Evolutionary conservation across 2,113 vertebrate species (phyloP), one percentile per base, ranked within the genome.

Genomic region (Gasterosteus aculeatus): DNA sequence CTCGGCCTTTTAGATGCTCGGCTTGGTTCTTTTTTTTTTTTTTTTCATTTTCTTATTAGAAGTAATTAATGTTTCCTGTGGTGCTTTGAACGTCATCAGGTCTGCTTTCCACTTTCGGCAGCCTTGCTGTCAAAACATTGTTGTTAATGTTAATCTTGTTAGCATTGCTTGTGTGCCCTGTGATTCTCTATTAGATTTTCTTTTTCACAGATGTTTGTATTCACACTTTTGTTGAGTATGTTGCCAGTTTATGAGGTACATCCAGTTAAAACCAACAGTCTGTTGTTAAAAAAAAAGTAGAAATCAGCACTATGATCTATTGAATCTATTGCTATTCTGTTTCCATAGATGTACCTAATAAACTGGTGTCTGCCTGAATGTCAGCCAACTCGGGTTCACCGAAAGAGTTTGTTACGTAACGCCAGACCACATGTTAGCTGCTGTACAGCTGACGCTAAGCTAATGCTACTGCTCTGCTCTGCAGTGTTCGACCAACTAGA

Each of bases 401-500:
- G 18, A 0, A 19, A 69, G 39, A 42, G 51, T 35, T 47, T 10
- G 26, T 46, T 26, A 22, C 9, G 33, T 10, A 11, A 18, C 15
- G 12, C 18, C 31, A 12, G 15, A 18, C 14, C 8, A 4, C 46
- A n/a, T 53, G 15, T 75, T 11, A 16, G 18, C 44, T 1, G 39
- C 22, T 51, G 41, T 31, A 15, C 6, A 22, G 33, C 16, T 29
- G 9, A 19, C 1, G 11, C 42, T 75, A 16, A 63, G 11, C 26
- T 14, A 10, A 10, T 39, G 14, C 26, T 68, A 64, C 7, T 69
- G 8, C 9, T 60, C 18, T 65, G 29, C 70, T 86, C 44, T 93
- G 75, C 95, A 99, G 98, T 99, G 88, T 99, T 99, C 88, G 98
- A 99, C 92, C 98, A 99, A 99, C 96, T 99, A 99, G 98, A 99